Evolutionary conservation across 2,113 vertebrate species (phyloP), one percentile per base, ranked within the genome.

Genomic region (Archilochus colubris): DNA sequence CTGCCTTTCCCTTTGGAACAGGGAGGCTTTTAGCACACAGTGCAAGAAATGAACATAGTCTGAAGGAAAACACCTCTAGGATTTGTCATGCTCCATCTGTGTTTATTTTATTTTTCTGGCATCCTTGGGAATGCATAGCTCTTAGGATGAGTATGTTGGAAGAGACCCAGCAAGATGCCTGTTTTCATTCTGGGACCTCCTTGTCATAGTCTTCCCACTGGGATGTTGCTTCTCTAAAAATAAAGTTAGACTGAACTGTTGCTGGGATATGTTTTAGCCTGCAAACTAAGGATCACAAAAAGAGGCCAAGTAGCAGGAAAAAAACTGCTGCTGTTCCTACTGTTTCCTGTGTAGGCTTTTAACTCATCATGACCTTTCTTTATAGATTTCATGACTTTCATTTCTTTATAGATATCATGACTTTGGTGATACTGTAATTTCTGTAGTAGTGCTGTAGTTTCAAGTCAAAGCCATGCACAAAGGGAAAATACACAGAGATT

Each of bases 51-150:
- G 9, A 59, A n/a, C 19, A 4, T 27, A 9, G 12, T 76, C 48
- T 31, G 59, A 81, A 82, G 55, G 63, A 81, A 85, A 73, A 63
- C 44, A 18, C 21, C 66, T 85, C 62, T 67, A 75, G 59, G 48
- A 48, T 67, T n/a, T 89, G 28, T 69, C 51, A 21, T 15, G 7
- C 72, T 68, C 61, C n/a, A 28, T 31, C 2, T 27, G 2, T 43
- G 33, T 67, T 91, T 79, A 28, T 72, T 89, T 82, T 72, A n/a
- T 16, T 86, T 86, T 94, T 86, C 44, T 95, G 72, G 43, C 48
- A 33, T 53, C 70, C 93, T 77, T 57, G 36, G 68, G 84, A 94
- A 70, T 36, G 17, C 8, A 11, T 25, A 68, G 23, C 30, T 91
- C 24, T 66, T 59, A 18, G 51, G 48, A 87, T 79, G 31, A 75